These are phyloP conservation scores for Drosophila rubida DNA, from an alignment of 2,888 invertebrate genomes.

Conservation along the genomic window DNA sequence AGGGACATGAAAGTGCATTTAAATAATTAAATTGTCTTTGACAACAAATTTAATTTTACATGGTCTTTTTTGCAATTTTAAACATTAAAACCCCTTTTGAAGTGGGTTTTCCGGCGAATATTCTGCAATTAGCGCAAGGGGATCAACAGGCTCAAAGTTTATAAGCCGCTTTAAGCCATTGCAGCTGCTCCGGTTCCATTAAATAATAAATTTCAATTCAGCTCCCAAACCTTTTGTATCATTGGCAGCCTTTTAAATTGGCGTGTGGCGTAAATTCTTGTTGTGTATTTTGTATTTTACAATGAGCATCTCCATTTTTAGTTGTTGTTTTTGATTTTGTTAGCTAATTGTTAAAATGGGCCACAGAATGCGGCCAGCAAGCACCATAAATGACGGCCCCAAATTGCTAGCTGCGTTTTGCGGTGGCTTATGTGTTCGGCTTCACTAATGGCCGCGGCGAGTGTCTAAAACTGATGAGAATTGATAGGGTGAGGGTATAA, in stretches of 20 bases:
- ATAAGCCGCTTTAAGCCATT: conserved; percentile 61
- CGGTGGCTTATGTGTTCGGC: conserved; percentile 52
- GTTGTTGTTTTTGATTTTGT: conserved; percentile 36
- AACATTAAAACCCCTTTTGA: conserved; percentile 50
- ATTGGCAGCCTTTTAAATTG: conserved; percentile 60
- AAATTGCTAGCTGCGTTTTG: conserved; percentile 62
- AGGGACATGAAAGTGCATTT: not conserved
- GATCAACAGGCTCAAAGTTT: conserved; percentile 63
- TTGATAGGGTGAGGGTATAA: not conserved
- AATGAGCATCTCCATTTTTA: not conserved
- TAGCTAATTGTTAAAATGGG: conserved; percentile 59
- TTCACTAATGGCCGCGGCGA: conserved; percentile 42
- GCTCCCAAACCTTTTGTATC: conserved; percentile 39
- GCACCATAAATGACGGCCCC: conserved; percentile 33
- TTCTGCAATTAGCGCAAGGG: conserved; percentile 60
- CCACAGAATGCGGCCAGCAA: conserved; percentile 46
- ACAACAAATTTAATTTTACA: conserved; percentile 19
- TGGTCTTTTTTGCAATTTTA: conserved; percentile 50
- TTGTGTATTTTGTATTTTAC: conserved; percentile 15
- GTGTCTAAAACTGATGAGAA: conserved; percentile 10
- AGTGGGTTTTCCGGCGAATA: conserved; percentile 25
- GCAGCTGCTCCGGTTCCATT: conserved; percentile 66
- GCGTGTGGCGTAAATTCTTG: conserved; percentile 17
- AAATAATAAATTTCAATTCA: conserved; percentile 62
- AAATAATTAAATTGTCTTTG: conserved; percentile 27